Percentiles rank a stretch among this genome's conserved stretches.
These are phyloP conservation scores for Limenitis camilla DNA, from an alignment of 2,888 invertebrate genomes.

Conservation along the genomic window DNA sequence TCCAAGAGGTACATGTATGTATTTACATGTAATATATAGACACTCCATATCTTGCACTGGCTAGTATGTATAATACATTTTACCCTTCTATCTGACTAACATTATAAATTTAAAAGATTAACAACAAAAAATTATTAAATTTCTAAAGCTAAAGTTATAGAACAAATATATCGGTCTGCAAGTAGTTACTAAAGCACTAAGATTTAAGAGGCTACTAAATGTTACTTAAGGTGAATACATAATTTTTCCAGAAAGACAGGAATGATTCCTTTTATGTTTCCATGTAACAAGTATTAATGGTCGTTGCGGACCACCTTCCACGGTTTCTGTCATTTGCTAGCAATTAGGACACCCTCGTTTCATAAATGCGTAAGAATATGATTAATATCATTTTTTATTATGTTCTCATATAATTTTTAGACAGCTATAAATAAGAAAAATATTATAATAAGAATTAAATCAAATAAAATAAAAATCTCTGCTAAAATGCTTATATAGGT, in stretches of 20 bases:
- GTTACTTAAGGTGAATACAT: conserved; percentile 47
- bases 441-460: too few species aligned
- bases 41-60: too few species aligned
- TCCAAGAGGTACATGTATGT: too few species aligned
- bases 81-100: too few species aligned
- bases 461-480: too few species aligned
- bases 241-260: conserved; percentile 52
- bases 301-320: conserved; percentile 36
- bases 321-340: conserved; percentile 54
- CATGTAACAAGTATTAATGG: conserved; percentile 59
- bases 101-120: too few species aligned
- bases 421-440: not conserved
- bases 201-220: conserved; percentile 30
- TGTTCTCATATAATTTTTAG: not conserved
- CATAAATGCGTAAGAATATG: conserved; percentile 47
- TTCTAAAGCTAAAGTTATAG: too few species aligned
- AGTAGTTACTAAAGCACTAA: conserved; percentile 13
- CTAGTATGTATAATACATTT: not conserved
- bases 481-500: too few species aligned
- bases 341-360: conserved; percentile 51
- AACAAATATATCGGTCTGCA: not conserved
- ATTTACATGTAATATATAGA: too few species aligned
- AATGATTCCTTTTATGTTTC: conserved; percentile 57
- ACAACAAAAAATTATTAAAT: too few species aligned
- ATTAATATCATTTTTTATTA: conserved; percentile 43